Evolutionary conservation across 1,140 invertebrate species (phyloP), one percentile per base, ranked within the genome.

Genomic region (Pararge aegeria): DNA sequence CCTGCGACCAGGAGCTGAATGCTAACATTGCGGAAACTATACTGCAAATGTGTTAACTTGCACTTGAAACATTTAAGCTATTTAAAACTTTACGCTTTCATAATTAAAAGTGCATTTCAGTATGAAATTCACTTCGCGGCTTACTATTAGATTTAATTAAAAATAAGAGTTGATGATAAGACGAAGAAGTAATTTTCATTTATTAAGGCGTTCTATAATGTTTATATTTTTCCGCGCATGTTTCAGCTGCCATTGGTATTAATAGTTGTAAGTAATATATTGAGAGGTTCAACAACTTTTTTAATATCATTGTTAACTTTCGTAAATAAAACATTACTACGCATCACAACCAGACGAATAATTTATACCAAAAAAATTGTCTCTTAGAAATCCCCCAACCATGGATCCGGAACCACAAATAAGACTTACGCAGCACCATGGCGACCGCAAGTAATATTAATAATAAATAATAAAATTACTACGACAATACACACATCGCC

Each of bases 21-120:
- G 55, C 55, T 59, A 64, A 64, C 61, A 52, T 29, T 49, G 50
- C 15, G 46, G 46, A 21, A 29, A 61, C 59, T 61, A 55, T 29
- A 61, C 12, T 53, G 51, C 58, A 38, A 46, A 48, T 40, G 52
- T 49, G 52, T 54, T 61, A 42, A 61, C 49, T 61, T 61, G 53
- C 44, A 40, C 46, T 42, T 30, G 59, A 51, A 61, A 61, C 59
- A 42, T 40, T 51, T 48, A 18, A 7, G 38, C 46, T 13, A 49
- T 49, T 49, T 16, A 24, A 49, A 49, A 49, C n/a, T 49, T 49
- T 49, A 1, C 5, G 9, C 30, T 46, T 55, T 30, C 15, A 18
- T 50, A 20, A 10, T 5, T 24, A 12, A 30, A 20, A 19, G 16
- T 20, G 16, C 19, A 48, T 34, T 34, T n/a, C 27, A 27, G 24